These are phyloP conservation scores for Patella pellucida DNA, from an alignment of 2,888 invertebrate species.

Conservation along the genomic window DNA sequence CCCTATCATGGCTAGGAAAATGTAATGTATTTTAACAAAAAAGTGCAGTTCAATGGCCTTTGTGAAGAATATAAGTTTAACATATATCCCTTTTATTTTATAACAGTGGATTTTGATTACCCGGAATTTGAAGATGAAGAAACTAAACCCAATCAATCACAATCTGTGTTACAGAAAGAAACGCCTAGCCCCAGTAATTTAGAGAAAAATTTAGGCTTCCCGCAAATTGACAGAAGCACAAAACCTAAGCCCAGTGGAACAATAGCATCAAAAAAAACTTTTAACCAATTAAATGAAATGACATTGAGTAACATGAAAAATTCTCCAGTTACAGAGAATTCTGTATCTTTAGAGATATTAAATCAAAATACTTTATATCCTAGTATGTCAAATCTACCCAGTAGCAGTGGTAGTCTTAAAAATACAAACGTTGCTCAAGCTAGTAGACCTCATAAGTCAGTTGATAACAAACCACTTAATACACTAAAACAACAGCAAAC, in stretches of 20 bases:
- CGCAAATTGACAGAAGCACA: slow-evolving; percentile 36
- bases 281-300: too few species aligned
- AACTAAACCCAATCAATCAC: slow-evolving; percentile 23
- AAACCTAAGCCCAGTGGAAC: slow-evolving; percentile 35
- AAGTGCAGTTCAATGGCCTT: neutral
- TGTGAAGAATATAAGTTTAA: neutral
- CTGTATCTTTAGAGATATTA: slow-evolving; percentile 1
- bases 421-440: slow-evolving; percentile 28
- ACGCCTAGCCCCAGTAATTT: neutral
- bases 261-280: too few species aligned
- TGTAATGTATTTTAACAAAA: too few species aligned
- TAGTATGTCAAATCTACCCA: slow-evolving; percentile 13
- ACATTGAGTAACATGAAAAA: too few species aligned
- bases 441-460: slow-evolving; percentile 11
- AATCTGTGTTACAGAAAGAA: slow-evolving; percentile 4
- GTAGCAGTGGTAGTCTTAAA: slow-evolving; percentile 16
- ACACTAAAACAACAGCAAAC: slow-evolving; percentile 66
- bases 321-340: neutral
- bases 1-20: too few species aligned
- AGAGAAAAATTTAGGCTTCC: slow-evolving; percentile 15
- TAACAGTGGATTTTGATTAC: slow-evolving; percentile 68
- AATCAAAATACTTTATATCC: slow-evolving; percentile 25
- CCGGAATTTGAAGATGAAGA: slow-evolving; percentile 66
- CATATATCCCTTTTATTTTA: slow-evolving; percentile 16
- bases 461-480: slow-evolving; percentile 69